These are phyloP conservation scores for Sigmodon hispidus DNA, from an alignment of 2,113 vertebrate species.

Conservation along the genomic window DNA sequence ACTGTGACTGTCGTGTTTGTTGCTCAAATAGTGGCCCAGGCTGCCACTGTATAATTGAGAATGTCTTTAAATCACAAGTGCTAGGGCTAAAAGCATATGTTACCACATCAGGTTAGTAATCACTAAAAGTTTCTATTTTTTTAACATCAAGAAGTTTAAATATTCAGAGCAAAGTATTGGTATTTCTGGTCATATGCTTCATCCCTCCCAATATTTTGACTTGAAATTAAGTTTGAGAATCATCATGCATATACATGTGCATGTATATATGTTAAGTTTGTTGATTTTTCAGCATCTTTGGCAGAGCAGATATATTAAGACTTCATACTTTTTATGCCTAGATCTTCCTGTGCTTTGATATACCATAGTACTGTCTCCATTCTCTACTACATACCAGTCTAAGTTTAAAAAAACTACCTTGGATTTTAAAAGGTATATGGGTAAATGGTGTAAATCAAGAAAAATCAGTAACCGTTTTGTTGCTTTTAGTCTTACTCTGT, in stretches of 20 bases:
- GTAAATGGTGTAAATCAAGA: constrained; percentile 5
- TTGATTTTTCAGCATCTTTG: constrained; percentile 8
- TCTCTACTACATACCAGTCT: background rate
- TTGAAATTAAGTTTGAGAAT: background rate
- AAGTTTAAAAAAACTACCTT: background rate
- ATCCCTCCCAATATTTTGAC: background rate
- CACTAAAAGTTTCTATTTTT: constrained; percentile 49
- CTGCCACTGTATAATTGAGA: background rate
- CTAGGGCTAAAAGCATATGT: background rate
- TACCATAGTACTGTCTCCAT: background rate
- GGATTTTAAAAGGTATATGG: constrained; percentile 45
- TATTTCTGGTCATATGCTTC: constrained; percentile 4
- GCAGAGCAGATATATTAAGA: background rate
- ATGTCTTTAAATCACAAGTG: background rate
- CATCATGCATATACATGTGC: background rate
- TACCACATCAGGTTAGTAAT: background rate
- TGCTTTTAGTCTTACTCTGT: background rate
- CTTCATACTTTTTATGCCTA: background rate
- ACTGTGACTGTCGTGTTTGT: constrained; percentile 6
- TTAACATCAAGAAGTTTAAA: constrained; percentile 29
- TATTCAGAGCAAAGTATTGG: background rate
- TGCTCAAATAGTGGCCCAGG: background rate
- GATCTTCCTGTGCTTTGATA: background rate
- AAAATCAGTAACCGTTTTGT: background rate
- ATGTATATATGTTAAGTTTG: background rate